phyloP scores from a whole-genome alignment of 2,888 invertebrate genomes.

The Chydorus sphaericus region DNA sequence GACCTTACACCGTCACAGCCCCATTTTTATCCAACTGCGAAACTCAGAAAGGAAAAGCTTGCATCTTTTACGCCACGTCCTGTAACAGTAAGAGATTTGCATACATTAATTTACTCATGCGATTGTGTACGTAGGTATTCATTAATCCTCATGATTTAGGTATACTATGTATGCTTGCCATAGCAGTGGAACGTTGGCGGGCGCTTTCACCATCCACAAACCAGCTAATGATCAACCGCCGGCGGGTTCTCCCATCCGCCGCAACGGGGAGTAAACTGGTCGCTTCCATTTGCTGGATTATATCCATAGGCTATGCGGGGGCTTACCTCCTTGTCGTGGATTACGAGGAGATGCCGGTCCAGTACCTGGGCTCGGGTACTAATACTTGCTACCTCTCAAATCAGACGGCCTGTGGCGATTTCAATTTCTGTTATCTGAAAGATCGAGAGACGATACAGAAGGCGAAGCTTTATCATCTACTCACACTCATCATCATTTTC shows the following conservation, averaged over 20 bases:
- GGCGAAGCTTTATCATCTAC: background rate
- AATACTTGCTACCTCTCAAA: background rate
- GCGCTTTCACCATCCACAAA: slow-evolving; percentile 11
- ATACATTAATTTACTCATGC: background rate
- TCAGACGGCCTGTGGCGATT: background rate
- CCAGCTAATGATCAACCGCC: background rate
- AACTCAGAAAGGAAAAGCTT: slow-evolving; percentile 2
- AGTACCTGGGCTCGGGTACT: background rate
- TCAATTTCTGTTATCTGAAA: background rate
- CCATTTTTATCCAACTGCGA: background rate
- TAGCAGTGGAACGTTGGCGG: slow-evolving; percentile 16
- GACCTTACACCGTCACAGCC: slow-evolving; percentile 11
- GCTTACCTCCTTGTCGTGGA: background rate
- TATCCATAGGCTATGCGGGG: slow-evolving; percentile 6
- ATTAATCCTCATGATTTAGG: background rate
- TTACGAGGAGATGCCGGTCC: background rate
- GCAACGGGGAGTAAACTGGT: background rate
- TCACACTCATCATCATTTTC: background rate
- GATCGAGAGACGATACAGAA: background rate
- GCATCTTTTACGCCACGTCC: slow-evolving; percentile 15
- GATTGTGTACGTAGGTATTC: no score
- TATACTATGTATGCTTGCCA: slow-evolving; percentile 16
- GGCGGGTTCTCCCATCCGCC: background rate
- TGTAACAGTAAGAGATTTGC: slow-evolving; percentile 7
- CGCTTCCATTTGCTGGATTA: slow-evolving; percentile 3